phyloP scores from a whole-genome alignment of 1,140 invertebrate species.

The Yoshiicerus persimilis region DNA sequence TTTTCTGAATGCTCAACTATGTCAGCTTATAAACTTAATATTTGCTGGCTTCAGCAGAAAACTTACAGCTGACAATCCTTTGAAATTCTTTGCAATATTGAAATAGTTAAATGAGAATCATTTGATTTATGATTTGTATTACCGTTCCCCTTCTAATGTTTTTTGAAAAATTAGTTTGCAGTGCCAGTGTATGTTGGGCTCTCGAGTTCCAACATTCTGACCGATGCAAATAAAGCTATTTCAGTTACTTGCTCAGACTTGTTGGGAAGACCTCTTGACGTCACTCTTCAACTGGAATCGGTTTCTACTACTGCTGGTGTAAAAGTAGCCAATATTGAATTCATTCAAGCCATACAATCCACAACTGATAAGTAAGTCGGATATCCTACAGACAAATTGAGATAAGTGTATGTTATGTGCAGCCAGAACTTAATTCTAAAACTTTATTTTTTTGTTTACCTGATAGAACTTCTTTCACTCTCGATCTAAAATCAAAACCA shows the following conservation, averaged over 20 bases:
- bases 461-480: constrained; percentile 68
- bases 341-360: constrained; percentile 66
- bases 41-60: background rate
- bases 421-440: constrained; percentile 21
- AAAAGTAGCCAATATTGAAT: constrained; percentile 70
- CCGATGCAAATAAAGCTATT: constrained; percentile 68
- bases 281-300: constrained; percentile 60
- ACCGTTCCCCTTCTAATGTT: too few species aligned
- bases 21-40: background rate
- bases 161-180: constrained; percentile 62
- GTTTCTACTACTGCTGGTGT: constrained; percentile 71
- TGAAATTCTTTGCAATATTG: too few species aligned
- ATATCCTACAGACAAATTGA: too few species aligned
- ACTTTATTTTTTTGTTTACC: background rate
- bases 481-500: constrained; percentile 78
- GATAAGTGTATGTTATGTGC: too few species aligned
- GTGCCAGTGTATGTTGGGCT: constrained; percentile 76
- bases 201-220: constrained; percentile 70
- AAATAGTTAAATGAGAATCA: too few species aligned
- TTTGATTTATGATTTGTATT: too few species aligned
- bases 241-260: constrained; percentile 79
- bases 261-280: constrained; percentile 70
- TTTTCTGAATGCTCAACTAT: background rate
- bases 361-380: constrained; percentile 63
- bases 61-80: background rate